Evolutionary conservation across 2,888 invertebrate species (phyloP).

Genomic region (Neoascia interrupta): DNA sequence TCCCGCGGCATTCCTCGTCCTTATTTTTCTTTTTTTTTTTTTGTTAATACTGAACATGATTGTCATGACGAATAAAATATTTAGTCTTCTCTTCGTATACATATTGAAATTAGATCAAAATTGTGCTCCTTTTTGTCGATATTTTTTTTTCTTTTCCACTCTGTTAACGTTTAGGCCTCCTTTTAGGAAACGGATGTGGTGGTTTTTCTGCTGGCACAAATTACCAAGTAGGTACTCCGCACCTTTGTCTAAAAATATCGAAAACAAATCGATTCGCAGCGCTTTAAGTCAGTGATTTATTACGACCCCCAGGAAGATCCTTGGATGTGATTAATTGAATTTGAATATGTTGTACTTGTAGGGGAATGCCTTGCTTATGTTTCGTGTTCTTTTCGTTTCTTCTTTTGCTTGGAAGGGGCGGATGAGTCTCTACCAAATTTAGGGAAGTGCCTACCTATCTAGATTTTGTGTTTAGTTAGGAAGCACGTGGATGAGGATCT

Average conservation of each 20-base stretch:
- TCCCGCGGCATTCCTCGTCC: conserved; percentile 14
- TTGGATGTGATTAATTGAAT: conserved; percentile 44
- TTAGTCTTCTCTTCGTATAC: no score
- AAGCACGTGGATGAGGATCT: no score
- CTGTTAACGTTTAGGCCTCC: background rate
- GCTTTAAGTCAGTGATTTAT: conserved; percentile 42
- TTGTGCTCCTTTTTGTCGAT: background rate
- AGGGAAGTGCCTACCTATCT: no score
- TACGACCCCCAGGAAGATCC: background rate
- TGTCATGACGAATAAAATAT: conserved; percentile 43
- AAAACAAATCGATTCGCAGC: conserved; percentile 35
- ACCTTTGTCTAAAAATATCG: conserved; percentile 27
- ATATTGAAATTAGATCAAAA: conserved; percentile 43
- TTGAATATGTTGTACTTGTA: conserved; percentile 31
- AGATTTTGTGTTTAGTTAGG: no score
- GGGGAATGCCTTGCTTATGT: conserved; percentile 5
- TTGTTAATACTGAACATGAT: no score
- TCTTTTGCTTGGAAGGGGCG: background rate
- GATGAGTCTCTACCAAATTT: no score
- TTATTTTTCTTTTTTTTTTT: no score
- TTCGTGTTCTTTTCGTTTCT: no score
- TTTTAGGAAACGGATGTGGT: background rate
- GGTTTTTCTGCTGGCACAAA: background rate
- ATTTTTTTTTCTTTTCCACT: background rate
- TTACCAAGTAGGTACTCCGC: background rate